These are phyloP conservation scores for Pomatorhinus ruficollis DNA, from an alignment of 2,113 vertebrate species.

Conservation along the genomic window DNA sequence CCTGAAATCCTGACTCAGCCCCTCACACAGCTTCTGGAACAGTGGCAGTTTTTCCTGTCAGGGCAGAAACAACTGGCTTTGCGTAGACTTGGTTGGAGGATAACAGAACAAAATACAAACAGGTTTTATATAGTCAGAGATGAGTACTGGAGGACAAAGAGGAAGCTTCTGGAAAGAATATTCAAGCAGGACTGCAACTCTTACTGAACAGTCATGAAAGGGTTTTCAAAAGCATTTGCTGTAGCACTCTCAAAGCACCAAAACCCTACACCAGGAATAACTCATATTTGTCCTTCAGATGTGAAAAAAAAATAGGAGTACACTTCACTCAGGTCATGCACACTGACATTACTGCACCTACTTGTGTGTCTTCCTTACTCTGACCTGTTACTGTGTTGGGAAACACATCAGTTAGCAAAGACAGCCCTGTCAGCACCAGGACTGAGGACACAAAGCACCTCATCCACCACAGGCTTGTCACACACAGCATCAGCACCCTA, in stretches of 20 bases:
- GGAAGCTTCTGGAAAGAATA: background rate
- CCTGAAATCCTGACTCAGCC: conserved; percentile 77
- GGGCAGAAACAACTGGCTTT: conserved; percentile 66
- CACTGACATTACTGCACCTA: background rate
- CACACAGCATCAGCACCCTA: background rate
- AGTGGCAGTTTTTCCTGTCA: conserved; percentile 75
- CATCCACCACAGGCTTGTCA: background rate
- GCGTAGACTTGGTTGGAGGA: conserved; percentile 69
- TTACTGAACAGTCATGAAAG: background rate
- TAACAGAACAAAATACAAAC: conserved; percentile 33
- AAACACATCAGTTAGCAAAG: background rate
- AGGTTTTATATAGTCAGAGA: background rate
- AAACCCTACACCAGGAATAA: background rate
- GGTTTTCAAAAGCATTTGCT: background rate
- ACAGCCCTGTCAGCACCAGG: background rate
- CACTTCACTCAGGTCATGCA: background rate
- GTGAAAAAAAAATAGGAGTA: background rate
- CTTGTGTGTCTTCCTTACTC: background rate
- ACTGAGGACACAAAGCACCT: background rate
- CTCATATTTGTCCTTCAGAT: background rate
- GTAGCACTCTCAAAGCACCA: background rate
- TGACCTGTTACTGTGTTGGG: background rate
- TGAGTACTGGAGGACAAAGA: background rate
- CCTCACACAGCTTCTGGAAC: conserved; percentile 57
- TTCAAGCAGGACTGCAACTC: background rate